Evolutionary conservation across 2,888 invertebrate species (phyloP).

Genomic region (Lampropteryx suffumata): DNA sequence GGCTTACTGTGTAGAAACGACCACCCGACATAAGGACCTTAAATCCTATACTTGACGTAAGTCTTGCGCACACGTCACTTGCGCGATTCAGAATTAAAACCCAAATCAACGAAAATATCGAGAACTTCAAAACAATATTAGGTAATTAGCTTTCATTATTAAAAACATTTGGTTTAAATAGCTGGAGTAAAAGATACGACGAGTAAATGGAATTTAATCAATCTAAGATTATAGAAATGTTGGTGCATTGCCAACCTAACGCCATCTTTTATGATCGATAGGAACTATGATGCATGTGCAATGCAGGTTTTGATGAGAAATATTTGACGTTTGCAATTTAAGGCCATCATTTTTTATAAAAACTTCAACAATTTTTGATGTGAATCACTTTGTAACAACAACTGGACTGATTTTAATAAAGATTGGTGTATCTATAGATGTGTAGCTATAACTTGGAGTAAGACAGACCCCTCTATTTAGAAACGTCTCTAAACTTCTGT

Average conservation of each 20-base stretch:
- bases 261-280: slow-evolving; percentile 31
- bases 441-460: no score
- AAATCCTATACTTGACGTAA: background rate
- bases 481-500: no score
- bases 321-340: no score
- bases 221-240: background rate
- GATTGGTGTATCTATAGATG: no score
- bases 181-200: background rate
- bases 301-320: background rate
- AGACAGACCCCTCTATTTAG: no score
- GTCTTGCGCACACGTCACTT: slow-evolving; percentile 38
- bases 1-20: slow-evolving; percentile 72
- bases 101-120: background rate
- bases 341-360: no score
- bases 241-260: background rate
- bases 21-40: slow-evolving; percentile 42
- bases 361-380: no score
- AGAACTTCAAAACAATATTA: background rate
- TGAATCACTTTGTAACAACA: no score
- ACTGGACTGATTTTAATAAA: no score
- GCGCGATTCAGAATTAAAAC: slow-evolving; percentile 50
- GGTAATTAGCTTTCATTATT: background rate
- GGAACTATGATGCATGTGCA: background rate
- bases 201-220: background rate
- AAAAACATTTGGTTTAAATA: background rate